A percentile compares a stretch with the other conserved stretches of the same genome.
These are phyloP conservation scores for Paguma larvata DNA, from an alignment of 2,797 vertebrate genomes.

Conservation along the genomic window DNA sequence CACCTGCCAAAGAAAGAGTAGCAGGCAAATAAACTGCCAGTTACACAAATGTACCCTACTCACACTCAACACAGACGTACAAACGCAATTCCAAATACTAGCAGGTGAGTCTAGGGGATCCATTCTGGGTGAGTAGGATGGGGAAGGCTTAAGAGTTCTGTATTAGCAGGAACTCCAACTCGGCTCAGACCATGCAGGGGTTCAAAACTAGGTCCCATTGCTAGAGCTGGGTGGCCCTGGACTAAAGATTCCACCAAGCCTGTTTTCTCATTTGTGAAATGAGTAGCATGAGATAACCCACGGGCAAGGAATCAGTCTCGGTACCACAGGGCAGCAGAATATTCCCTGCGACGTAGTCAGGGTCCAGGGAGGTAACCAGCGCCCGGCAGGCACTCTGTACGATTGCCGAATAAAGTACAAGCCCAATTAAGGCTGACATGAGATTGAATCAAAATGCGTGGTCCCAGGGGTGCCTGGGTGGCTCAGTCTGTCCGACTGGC, in stretches of 20 bases:
- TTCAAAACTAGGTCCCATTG: constrained; percentile 8
- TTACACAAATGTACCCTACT: neutral
- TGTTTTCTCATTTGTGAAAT: constrained; percentile 52
- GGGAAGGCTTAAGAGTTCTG: neutral
- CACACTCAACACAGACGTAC: neutral
- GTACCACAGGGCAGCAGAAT: neutral
- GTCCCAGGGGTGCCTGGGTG: too few relatives aligned
- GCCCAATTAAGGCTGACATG: neutral
- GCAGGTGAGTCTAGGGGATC: neutral
- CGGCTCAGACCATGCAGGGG: neutral
- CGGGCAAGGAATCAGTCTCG: neutral
- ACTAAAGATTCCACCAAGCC: neutral
- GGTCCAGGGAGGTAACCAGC: neutral
- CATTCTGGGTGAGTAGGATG: neutral
- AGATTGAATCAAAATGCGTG: neutral
- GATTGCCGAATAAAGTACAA: neutral
- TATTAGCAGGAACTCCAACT: neutral
- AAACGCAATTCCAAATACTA: constrained; percentile 31
- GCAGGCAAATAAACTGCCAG: constrained; percentile 28
- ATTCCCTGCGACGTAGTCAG: neutral
- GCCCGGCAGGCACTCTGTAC: neutral
- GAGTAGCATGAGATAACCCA: neutral
- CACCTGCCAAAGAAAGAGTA: neutral
- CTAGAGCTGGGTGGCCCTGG: neutral
- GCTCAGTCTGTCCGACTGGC: too few relatives aligned